These are phyloP conservation scores for Tipula unca DNA, from an alignment of 2,888 invertebrate genomes.

Conservation along the genomic window DNA sequence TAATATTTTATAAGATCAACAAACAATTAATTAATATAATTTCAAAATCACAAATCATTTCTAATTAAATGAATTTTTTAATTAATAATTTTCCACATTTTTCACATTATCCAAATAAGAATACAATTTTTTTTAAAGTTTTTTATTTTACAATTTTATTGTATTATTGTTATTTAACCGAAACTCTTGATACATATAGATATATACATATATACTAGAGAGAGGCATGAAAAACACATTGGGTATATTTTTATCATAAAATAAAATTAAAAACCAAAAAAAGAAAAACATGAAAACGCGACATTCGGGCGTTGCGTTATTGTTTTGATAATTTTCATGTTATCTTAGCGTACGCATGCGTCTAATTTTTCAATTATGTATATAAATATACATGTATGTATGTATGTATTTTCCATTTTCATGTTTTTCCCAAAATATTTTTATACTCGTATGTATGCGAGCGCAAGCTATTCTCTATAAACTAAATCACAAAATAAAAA, in stretches of 20 bases:
- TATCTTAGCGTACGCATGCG: conserved; percentile 3
- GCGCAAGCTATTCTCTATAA: not conserved
- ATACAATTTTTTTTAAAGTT: not conserved
- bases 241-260: conserved; percentile 16
- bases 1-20: not conserved
- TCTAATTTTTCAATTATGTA: not conserved
- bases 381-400: not conserved
- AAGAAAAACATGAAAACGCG: conserved; percentile 18
- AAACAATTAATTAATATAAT: not conserved
- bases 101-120: not conserved
- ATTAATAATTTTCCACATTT: not conserved
- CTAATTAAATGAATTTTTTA: not conserved
- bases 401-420: not conserved
- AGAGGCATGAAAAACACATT: conserved; percentile 17
- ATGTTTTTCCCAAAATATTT: not conserved
- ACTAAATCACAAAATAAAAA: not conserved
- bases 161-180: not conserved
- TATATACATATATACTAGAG: not conserved
- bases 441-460: not conserved
- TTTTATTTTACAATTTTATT: not conserved
- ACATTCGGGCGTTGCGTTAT: conserved; percentile 21
- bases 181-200: not conserved
- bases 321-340: conserved; percentile 18
- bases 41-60: not conserved
- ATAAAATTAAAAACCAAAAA: not conserved